Evolutionary conservation across 2,113 vertebrate genomes (phyloP).

Genomic region (Megaceryle maxima): DNA sequence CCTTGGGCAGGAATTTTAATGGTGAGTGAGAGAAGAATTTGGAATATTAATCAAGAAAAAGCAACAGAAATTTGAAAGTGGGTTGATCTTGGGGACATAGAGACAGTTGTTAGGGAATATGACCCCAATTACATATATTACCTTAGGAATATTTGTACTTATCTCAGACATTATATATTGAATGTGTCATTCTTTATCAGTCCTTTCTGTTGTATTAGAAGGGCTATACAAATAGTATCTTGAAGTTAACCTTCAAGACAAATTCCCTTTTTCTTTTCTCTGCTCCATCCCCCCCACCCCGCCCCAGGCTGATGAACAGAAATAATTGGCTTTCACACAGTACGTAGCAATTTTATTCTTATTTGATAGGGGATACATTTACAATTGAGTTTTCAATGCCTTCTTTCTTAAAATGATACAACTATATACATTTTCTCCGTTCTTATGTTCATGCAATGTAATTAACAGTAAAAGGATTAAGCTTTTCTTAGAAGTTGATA

Average conservation of each 20-base stretch:
- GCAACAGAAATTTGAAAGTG: neutral
- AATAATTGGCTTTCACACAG: neutral
- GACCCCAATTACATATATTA: neutral
- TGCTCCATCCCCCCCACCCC: too few relatives aligned
- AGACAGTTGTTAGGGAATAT: neutral
- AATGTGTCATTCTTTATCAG: neutral
- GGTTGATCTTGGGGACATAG: neutral
- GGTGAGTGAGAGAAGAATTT: neutral
- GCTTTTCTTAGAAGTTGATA: neutral
- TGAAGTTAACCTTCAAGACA: neutral
- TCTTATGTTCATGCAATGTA: neutral
- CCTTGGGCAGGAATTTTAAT: constrained; percentile 1
- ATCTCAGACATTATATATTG: neutral
- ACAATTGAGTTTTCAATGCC: neutral
- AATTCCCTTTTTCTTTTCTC: neutral
- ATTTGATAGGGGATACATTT: neutral
- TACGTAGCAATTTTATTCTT: constrained; percentile 1
- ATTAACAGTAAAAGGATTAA: neutral
- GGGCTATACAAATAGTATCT: neutral
- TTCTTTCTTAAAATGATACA: neutral
- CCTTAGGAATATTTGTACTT: neutral
- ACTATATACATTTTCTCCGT: neutral
- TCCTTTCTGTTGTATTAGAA: neutral
- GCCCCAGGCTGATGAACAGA: neutral
- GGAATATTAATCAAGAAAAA: constrained; percentile 18